Evolutionary conservation across 2,888 invertebrate genomes (phyloP).

Genomic region (Osedax frankpressi): DNA sequence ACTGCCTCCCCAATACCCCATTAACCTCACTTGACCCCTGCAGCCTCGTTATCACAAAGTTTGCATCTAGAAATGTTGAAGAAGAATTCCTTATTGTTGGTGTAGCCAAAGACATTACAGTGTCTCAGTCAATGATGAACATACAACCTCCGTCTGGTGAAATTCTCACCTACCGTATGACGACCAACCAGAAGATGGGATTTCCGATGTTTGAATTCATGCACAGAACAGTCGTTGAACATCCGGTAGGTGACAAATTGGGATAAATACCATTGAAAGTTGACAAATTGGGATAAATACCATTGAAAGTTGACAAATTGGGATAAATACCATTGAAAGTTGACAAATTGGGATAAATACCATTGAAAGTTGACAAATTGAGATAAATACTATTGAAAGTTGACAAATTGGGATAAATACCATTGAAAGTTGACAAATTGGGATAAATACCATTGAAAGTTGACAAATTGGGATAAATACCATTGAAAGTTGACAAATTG

Average conservation of each 20-base stretch:
- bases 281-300: no score
- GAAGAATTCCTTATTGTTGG: neutral
- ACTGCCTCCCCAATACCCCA: conserved; percentile 6
- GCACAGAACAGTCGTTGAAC: neutral
- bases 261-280: no score
- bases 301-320: no score
- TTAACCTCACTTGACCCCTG: conserved; percentile 26
- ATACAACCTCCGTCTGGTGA: neutral
- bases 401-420: no score
- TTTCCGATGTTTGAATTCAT: neutral
- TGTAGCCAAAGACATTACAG: neutral
- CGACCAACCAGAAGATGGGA: neutral
- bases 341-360: no score
- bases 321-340: no score
- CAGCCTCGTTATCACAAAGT: conserved; percentile 66
- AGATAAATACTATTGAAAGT: no score
- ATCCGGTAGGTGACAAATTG: neutral
- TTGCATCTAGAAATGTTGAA: conserved; percentile 56
- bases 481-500: no score
- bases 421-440: no score
- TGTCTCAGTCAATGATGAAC: neutral
- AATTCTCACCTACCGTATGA: neutral
- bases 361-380: no score
- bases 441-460: no score
- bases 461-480: no score